Evolutionary conservation across 2,797 vertebrate species (phyloP).

Genomic region (Melanotaenia nigrans): DNA sequence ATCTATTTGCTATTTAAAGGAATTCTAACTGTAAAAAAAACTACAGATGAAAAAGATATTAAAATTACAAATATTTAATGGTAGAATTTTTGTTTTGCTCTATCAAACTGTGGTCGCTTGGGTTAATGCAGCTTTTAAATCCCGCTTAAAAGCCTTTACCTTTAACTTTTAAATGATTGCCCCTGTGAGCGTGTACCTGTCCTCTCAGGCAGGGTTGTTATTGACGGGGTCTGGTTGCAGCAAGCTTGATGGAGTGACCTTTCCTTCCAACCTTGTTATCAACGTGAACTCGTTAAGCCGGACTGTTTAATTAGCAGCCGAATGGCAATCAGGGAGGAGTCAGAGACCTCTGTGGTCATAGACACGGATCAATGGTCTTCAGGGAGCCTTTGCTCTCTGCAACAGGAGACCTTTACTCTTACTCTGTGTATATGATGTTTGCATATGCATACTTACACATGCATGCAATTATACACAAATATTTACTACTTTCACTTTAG

Average conservation of each 20-base stretch:
- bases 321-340: constrained; percentile 67
- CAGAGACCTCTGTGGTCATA: constrained; percentile 47
- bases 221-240: constrained; percentile 61
- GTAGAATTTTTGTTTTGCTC: background rate
- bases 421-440: background rate
- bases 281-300: constrained; percentile 65
- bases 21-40: background rate
- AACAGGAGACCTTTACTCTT: constrained; percentile 42
- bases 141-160: constrained; percentile 2
- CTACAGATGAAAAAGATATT: background rate
- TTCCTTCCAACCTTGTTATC: constrained; percentile 74
- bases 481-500: background rate
- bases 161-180: constrained; percentile 30
- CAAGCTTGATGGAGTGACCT: constrained; percentile 66
- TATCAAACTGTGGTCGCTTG: constrained; percentile 28
- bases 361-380: constrained; percentile 76
- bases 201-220: constrained; percentile 41
- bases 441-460: constrained; percentile 21
- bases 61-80: background rate
- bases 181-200: constrained; percentile 37
- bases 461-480: background rate
- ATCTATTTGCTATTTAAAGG: background rate
- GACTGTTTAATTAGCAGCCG: constrained; percentile 77
- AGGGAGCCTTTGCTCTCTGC: constrained; percentile 53
- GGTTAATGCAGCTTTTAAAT: constrained; percentile 9